Conservation (phyloP, 2,888 invertebrate species). For the Timema podura region DNA sequence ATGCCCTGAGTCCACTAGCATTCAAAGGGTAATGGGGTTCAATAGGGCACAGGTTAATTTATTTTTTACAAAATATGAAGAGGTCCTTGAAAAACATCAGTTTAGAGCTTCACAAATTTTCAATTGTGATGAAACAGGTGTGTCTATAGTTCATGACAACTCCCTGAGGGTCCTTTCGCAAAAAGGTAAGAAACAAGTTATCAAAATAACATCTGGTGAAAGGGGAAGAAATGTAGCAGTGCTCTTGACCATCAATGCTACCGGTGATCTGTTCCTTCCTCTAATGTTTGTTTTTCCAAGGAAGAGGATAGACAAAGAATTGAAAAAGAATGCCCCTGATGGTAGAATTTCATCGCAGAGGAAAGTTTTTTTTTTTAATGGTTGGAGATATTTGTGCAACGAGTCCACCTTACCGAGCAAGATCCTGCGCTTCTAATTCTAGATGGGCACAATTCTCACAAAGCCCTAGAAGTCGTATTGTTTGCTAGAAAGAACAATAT, state of each 20-base stretch:
- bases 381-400: constrained; percentile 5
- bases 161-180: neutral
- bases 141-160: constrained; percentile 15
- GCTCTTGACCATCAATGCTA: constrained; percentile 15
- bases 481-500: neutral
- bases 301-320: neutral
- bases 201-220: constrained; percentile 13
- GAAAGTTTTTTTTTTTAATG: constrained; percentile 9
- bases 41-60: constrained; percentile 23
- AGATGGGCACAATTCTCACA: neutral
- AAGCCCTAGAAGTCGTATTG: neutral
- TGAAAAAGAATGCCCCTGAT: neutral
- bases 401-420: neutral
- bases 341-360: constrained; percentile 3
- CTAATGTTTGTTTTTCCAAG: constrained; percentile 16
- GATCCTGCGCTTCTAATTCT: neutral
- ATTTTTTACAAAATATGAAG: constrained; percentile 9
- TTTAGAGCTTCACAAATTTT: constrained; percentile 4
- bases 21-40: constrained; percentile 24
- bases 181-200: constrained; percentile 19
- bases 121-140: neutral
- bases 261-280: constrained; percentile 14
- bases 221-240: constrained; percentile 17
- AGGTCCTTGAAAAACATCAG: neutral
- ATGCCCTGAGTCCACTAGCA: constrained; percentile 13